These are phyloP conservation scores for Cetonia aurata DNA, from an alignment of 2,888 invertebrate genomes.

Conservation along the genomic window DNA sequence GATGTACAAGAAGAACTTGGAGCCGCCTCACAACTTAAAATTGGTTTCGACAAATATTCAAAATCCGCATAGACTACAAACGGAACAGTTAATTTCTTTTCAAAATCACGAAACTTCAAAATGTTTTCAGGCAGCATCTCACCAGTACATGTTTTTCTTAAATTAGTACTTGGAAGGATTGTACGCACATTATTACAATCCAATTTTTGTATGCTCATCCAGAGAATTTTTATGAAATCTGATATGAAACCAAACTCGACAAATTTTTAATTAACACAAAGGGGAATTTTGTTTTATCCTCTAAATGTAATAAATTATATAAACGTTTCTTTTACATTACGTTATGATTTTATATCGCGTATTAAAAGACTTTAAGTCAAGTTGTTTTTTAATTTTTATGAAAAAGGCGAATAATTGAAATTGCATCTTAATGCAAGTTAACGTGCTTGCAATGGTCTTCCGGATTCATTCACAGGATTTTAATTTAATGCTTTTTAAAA, in stretches of 20 bases:
- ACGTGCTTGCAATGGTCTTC: conserved; percentile 8
- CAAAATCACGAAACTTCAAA: neutral
- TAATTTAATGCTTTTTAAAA: neutral
- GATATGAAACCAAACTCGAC: conserved; percentile 28
- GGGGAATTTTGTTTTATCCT: conserved; percentile 18
- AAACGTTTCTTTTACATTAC: neutral
- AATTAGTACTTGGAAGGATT: no score
- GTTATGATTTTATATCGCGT: conserved; percentile 6
- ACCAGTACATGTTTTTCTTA: no score
- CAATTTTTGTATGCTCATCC: no score
- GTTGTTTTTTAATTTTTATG: conserved; percentile 6
- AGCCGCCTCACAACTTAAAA: neutral
- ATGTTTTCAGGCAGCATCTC: neutral
- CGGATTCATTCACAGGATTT: neutral
- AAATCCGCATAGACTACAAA: neutral
- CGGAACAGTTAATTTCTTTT: no score
- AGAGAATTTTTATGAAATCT: no score
- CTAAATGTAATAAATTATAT: conserved; percentile 26
- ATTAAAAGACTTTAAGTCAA: conserved; percentile 15
- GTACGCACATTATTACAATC: no score
- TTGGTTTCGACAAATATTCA: neutral
- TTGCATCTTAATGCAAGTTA: neutral
- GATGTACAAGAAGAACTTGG: conserved; percentile 3
- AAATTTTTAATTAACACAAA: conserved; percentile 43
- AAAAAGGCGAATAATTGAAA: conserved; percentile 2